These are phyloP conservation scores for Romanogobio albipinnatus DNA, from an alignment of 2,113 vertebrate species.

Conservation along the genomic window DNA sequence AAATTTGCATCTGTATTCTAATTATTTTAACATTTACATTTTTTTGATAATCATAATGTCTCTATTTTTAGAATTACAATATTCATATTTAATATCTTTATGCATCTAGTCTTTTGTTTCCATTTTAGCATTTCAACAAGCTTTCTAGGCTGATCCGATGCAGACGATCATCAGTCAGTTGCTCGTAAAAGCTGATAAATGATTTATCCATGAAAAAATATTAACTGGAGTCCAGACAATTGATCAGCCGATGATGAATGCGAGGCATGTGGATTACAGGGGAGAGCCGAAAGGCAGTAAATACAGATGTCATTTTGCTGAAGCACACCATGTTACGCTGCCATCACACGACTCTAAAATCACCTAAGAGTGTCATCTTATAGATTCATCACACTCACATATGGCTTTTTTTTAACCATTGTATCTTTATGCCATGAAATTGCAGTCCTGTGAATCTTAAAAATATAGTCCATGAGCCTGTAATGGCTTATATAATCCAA, in stretches of 20 bases:
- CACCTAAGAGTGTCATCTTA: conserved; percentile 30
- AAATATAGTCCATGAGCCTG: background rate
- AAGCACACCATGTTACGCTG: conserved; percentile 26
- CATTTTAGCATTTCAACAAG: conserved; percentile 13
- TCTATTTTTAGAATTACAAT: background rate
- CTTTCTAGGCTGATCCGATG: conserved; percentile 32
- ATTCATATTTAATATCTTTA: background rate
- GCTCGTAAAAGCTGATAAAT: conserved; percentile 69
- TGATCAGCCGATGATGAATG: conserved; percentile 67
- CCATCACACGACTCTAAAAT: conserved; percentile 16
- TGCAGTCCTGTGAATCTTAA: conserved; percentile 4
- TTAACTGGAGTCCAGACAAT: conserved; percentile 66
- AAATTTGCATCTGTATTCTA: background rate
- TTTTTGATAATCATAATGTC: background rate
- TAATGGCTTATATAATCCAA: background rate
- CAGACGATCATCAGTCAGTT: conserved; percentile 62
- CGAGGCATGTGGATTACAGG: conserved; percentile 58
- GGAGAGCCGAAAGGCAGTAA: conserved; percentile 59
- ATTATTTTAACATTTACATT: background rate
- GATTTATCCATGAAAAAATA: conserved; percentile 71
- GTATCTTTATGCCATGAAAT: background rate
- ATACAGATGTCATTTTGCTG: conserved; percentile 58
- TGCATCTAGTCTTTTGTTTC: background rate
- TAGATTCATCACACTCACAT: conserved; percentile 31
- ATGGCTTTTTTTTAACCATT: background rate